These are phyloP conservation scores for Jaculus jaculus DNA, from an alignment of 2,113 vertebrate species.

Conservation along the genomic window DNA sequence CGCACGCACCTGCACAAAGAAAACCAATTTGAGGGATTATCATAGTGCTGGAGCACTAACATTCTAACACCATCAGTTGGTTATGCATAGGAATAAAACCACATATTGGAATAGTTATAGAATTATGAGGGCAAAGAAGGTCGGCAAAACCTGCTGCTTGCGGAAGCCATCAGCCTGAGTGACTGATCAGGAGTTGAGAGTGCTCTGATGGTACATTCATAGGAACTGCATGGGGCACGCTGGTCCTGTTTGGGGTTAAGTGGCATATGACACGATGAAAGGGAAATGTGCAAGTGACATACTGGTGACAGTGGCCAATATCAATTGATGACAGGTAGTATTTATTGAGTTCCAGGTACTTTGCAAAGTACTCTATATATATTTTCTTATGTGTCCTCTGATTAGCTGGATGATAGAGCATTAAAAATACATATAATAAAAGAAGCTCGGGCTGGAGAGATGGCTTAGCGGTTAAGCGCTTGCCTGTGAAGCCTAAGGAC, in stretches of 20 bases:
- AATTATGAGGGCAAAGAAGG: not conserved
- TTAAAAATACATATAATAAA: not conserved
- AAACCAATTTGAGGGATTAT: not conserved
- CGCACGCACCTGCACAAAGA: not conserved
- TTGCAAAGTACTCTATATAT: no score
- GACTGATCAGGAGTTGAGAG: not conserved
- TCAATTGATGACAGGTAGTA: not conserved
- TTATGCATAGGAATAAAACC: no score
- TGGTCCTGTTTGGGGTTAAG: no score
- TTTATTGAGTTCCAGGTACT: fast-evolving
- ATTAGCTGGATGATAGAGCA: not conserved
- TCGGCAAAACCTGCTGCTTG: not conserved
- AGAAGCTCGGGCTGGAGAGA: no score
- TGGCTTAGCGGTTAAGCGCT: no score
- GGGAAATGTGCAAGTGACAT: not conserved
- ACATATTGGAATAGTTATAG: not conserved
- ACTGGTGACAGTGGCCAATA: not conserved
- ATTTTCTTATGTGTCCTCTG: not conserved
- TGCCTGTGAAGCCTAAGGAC: no score
- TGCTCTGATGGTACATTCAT: not conserved
- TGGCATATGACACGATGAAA: not conserved
- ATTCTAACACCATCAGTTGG: not conserved
- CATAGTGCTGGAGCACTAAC: not conserved
- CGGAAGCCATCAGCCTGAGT: not conserved
- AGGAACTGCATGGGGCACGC: not conserved